Evolutionary conservation across 1,140 invertebrate species (phyloP).

Genomic region (Anoplolepis gracilipes): DNA sequence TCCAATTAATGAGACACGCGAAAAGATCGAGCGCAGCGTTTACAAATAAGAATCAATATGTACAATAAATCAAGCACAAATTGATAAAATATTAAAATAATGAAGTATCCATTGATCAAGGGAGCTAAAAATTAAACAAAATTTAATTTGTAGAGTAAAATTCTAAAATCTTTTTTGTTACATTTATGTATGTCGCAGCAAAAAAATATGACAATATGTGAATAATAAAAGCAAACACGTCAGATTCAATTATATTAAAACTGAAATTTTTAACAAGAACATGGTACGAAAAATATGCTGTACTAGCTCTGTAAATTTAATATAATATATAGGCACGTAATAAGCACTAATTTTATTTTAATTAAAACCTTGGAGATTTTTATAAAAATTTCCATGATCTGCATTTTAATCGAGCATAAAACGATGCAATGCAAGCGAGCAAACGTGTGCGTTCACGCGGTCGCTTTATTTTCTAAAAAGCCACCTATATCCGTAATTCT

Average conservation of each 20-base stretch:
- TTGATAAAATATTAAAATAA: slow-evolving; percentile 1
- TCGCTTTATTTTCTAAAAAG: slow-evolving; percentile 42
- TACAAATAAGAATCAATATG: slow-evolving; percentile 1
- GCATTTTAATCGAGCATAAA: slow-evolving; percentile 12
- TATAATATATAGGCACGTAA: not conserved
- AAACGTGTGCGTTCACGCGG: not conserved
- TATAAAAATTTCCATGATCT: not conserved
- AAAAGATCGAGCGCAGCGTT: not conserved
- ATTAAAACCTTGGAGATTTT: not conserved
- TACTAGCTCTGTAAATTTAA: not conserved
- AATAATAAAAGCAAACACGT: not conserved
- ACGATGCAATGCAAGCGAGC: not conserved
- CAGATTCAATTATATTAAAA: not conserved
- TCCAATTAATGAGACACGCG: not conserved
- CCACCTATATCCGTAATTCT: slow-evolving; percentile 50
- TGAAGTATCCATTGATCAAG: not conserved
- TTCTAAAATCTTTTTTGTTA: not conserved
- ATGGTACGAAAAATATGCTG: not conserved
- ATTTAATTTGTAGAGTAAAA: not conserved
- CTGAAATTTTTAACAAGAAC: not conserved
- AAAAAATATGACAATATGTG: not conserved
- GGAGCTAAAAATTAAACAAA: not conserved
- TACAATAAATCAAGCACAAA: not conserved
- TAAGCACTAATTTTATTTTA: slow-evolving; percentile 9
- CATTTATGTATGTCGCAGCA: not conserved